Evolutionary conservation across 2,113 vertebrate species (phyloP).

Genomic region (Chitala chitala): DNA sequence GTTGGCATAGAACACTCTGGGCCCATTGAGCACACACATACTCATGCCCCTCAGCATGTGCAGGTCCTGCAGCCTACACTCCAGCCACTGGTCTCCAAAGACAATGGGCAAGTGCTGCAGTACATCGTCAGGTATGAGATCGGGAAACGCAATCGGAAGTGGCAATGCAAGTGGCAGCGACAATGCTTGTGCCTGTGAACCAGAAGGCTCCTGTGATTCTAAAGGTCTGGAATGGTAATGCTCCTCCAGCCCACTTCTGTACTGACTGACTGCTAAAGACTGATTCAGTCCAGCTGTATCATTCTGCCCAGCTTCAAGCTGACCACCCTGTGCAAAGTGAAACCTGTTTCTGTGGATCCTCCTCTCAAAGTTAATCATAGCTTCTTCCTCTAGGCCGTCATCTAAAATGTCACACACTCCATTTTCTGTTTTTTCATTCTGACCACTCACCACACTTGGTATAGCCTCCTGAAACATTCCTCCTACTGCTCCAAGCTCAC

Average conservation of each 20-base stretch:
- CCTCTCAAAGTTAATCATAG: slow-evolving; percentile 14
- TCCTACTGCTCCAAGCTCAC: slow-evolving; percentile 79
- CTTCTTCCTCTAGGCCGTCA: slow-evolving; percentile 52
- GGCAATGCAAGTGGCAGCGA: slow-evolving; percentile 39
- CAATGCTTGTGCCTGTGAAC: slow-evolving; percentile 46
- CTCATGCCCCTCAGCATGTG: slow-evolving; percentile 74
- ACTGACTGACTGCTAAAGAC: slow-evolving; percentile 49
- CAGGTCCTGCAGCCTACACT: slow-evolving; percentile 73
- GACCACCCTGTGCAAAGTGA: slow-evolving; percentile 53
- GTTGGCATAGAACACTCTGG: slow-evolving; percentile 72
- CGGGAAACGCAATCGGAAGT: slow-evolving; percentile 57
- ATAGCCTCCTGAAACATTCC: slow-evolving; percentile 59
- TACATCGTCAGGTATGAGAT: slow-evolving; percentile 70
- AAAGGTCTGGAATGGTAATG: slow-evolving; percentile 62
- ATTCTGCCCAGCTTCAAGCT: slow-evolving; percentile 50
- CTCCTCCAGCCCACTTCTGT: slow-evolving; percentile 50
- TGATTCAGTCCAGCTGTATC: slow-evolving; percentile 47
- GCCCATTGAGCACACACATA: slow-evolving; percentile 73
- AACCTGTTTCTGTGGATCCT: slow-evolving; percentile 67
- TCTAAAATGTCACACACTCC: slow-evolving; percentile 71
- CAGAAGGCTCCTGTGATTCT: slow-evolving; percentile 57
- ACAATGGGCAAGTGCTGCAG: slow-evolving; percentile 65
- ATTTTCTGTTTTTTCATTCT: slow-evolving; percentile 50
- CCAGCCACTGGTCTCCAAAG: slow-evolving; percentile 66
- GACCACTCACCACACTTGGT: slow-evolving; percentile 18